Evolutionary conservation across 1,140 invertebrate species (phyloP).

Genomic region (Heliconius eleuchia): DNA sequence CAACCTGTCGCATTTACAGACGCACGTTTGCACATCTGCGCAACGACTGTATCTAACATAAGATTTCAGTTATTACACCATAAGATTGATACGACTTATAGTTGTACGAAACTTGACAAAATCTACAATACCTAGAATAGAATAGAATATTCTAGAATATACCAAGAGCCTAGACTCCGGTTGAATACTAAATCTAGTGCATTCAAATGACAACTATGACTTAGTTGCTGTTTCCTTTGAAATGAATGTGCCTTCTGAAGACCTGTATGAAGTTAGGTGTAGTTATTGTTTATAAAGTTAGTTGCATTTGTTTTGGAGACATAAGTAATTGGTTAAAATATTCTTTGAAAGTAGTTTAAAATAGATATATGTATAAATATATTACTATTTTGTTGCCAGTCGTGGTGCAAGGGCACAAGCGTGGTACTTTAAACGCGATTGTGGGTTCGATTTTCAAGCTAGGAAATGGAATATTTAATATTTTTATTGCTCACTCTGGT

Average conservation of each 20-base stretch:
- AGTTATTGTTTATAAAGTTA: not conserved
- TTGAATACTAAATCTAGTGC: slow-evolving; percentile 15
- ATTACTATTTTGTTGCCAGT: too few relatives aligned
- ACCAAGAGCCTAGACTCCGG: not conserved
- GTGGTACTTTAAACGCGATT: too few relatives aligned
- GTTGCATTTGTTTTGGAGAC: too few relatives aligned
- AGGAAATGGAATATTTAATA: too few relatives aligned
- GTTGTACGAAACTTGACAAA: slow-evolving; percentile 5
- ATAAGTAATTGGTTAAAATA: too few relatives aligned
- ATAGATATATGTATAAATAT: too few relatives aligned
- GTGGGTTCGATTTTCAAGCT: too few relatives aligned
- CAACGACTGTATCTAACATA: not conserved
- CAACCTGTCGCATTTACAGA: not conserved
- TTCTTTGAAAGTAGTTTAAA: too few relatives aligned
- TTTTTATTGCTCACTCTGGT: too few relatives aligned
- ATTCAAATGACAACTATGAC: slow-evolving; percentile 14
- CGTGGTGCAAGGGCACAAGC: too few relatives aligned
- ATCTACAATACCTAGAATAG: slow-evolving; percentile 2
- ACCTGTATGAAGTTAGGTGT: not conserved
- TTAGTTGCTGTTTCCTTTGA: slow-evolving; percentile 13
- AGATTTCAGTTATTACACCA: not conserved
- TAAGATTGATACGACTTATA: not conserved
- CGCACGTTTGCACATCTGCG: not conserved
- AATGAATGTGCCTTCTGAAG: slow-evolving; percentile 10
- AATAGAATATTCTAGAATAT: not conserved